Evolutionary conservation across 2,113 vertebrate genomes (phyloP), one percentile per base, ranked within the genome.

Genomic region (Regulus satrapa): DNA sequence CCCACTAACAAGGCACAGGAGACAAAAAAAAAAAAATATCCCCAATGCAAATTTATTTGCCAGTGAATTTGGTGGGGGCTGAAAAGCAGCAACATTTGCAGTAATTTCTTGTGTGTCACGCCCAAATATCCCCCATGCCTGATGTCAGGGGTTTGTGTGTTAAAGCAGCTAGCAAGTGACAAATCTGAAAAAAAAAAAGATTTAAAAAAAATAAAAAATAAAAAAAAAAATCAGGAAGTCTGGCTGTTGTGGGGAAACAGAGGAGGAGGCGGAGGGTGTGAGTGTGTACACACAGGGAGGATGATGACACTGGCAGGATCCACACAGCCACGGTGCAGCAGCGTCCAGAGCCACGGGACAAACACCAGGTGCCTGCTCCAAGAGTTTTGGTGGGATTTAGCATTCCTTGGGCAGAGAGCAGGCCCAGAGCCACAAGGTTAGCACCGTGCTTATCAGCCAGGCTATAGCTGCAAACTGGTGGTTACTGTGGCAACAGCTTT

Each of bases 401-500:
- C 79, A 59, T 85, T 75, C 83, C 26, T 10, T 43, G 6, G 3
- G 8, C 66, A 40, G 59, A n/a, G 80, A 20, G 58, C 51, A 40
- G 89, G 63, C 77, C 68, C 58, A 21, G 52, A 95, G 82, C 89
- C 91, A 81, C 29, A 17, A 36, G 89, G 84, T 72, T 58, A 63
- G 78, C 91, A 0, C 3, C 32, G 59, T 1, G 38, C 74, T 95
- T 51, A 72, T 88, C 61, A 59, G 61, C 91, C 59, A 21, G 38
- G 51, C 0, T 12, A 15, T 61, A 89, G 64, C 92, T 64, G 54
- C 56, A 61, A 96, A 56, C 45, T 29, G 62, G 24, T 31, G 9
- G 92, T 96, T 97, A 49, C 96, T 72, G 96, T 96, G 91, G 94
- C 29, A 96, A 97, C 96, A 31, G 79, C 61, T 54, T 54, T 10